Evolutionary conservation across 2,888 invertebrate species (phyloP).

Genomic region (Amblyjoppa proteus): DNA sequence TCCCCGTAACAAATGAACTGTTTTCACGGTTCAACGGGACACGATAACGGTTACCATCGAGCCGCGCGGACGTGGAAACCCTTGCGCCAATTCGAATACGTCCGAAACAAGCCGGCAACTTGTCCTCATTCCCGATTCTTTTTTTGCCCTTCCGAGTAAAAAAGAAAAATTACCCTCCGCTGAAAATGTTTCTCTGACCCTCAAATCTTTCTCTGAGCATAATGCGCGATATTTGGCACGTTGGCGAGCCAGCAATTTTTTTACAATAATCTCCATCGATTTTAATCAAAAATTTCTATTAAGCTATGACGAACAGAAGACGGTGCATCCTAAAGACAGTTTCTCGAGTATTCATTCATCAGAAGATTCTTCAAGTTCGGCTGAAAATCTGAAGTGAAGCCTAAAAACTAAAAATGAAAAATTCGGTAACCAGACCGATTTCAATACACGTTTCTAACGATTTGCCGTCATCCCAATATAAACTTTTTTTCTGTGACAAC

Average conservation of each 20-base stretch:
- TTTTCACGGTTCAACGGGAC: slow-evolving; percentile 28
- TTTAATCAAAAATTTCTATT: too few species aligned
- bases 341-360: too few species aligned
- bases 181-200: neutral
- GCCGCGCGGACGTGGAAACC: slow-evolving; percentile 13
- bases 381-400: too few species aligned
- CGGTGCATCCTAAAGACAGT: too few species aligned
- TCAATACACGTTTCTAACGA: neutral
- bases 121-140: slow-evolving; percentile 1
- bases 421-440: neutral
- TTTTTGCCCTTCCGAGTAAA: neutral
- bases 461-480: neutral
- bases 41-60: slow-evolving; percentile 2
- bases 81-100: slow-evolving; percentile 14
- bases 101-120: slow-evolving; percentile 10
- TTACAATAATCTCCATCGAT: too few species aligned
- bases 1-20: slow-evolving; percentile 4
- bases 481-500: neutral
- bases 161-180: neutral
- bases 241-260: too few species aligned
- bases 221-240: too few species aligned
- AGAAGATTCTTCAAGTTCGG: neutral
- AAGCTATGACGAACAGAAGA: too few species aligned
- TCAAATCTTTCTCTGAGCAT: too few species aligned
- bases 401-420: neutral